phyloP scores from a whole-genome alignment of 2,113 vertebrate genomes.

The Podarcis muralis region DNA sequence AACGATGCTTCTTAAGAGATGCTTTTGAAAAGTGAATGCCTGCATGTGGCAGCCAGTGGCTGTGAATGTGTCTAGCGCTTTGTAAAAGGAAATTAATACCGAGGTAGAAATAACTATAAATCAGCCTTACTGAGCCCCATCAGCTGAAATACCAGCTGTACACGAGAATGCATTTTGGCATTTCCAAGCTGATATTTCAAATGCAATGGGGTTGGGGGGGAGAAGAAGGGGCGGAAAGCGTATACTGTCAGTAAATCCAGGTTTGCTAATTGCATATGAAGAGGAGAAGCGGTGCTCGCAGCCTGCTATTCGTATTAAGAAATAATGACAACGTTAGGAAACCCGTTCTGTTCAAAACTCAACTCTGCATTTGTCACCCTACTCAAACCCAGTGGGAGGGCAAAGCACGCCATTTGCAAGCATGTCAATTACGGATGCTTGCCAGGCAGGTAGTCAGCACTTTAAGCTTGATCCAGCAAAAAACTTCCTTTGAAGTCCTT shows the following conservation, averaged over 20 bases:
- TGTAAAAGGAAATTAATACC: conserved; percentile 73
- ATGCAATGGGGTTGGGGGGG: not conserved
- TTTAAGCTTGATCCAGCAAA: conserved; percentile 8
- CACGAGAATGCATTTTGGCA: conserved; percentile 53
- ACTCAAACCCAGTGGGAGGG: not conserved
- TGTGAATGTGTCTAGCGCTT: conserved; percentile 50
- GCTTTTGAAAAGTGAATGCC: conserved; percentile 45
- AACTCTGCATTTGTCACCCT: accelerated
- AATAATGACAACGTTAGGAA: accelerated
- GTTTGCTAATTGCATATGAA: not conserved
- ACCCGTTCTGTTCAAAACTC: not conserved
- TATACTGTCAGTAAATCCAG: conserved; percentile 36
- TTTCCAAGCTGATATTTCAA: conserved; percentile 43
- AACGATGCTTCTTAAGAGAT: conserved; percentile 59
- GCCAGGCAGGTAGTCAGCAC: not conserved
- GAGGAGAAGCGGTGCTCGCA: not conserved
- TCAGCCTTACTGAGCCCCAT: conserved; percentile 70
- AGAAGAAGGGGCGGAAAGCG: conserved; percentile 25
- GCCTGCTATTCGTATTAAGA: accelerated
- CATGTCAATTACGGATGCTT: not conserved
- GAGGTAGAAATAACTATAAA: conserved; percentile 73
- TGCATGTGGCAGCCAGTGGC: conserved; percentile 44
- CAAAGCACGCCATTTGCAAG: not conserved
- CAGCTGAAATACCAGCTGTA: conserved; percentile 70
- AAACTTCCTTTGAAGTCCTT: not conserved